Conservation (phyloP, 2,797 vertebrate genomes). For the Heliangelus exortis region DNA sequence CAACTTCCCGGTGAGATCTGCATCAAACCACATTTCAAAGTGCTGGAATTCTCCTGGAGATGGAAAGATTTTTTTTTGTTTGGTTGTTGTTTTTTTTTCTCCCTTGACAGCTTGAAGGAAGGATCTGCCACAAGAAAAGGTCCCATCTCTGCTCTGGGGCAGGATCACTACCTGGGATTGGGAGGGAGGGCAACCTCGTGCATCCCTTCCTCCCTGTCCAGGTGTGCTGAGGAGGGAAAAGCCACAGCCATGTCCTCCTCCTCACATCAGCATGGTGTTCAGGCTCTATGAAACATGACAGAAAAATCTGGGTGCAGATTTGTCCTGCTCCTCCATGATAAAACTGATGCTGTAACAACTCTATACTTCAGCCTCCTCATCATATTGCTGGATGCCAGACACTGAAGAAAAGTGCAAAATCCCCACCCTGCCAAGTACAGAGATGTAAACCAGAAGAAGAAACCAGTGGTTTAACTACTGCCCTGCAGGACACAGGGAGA, state of each 20-base stretch:
- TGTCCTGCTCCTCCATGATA: neutral
- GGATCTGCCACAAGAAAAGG: neutral
- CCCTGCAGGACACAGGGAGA: neutral
- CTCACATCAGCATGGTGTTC: neutral
- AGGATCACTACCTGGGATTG: neutral
- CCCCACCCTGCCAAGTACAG: neutral
- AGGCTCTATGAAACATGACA: fast-evolving
- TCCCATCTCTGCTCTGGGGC: neutral
- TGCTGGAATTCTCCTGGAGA: neutral
- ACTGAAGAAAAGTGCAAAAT: neutral
- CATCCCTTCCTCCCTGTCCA: neutral
- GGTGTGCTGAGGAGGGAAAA: neutral
- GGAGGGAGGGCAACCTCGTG: fast-evolving
- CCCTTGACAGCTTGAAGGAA: neutral
- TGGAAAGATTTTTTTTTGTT: neutral
- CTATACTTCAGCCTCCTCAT: neutral
- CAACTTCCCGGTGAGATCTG: neutral
- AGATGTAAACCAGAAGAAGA: neutral
- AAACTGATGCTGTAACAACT: no score
- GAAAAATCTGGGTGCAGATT: neutral
- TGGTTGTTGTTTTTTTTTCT: neutral
- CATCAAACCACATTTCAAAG: neutral
- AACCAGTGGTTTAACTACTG: neutral
- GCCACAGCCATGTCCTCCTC: neutral
- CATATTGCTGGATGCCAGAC: neutral